Evolutionary conservation across 1,140 invertebrate species (phyloP), one percentile per base, ranked within the genome.

Genomic region (Danaus melanippus): DNA sequence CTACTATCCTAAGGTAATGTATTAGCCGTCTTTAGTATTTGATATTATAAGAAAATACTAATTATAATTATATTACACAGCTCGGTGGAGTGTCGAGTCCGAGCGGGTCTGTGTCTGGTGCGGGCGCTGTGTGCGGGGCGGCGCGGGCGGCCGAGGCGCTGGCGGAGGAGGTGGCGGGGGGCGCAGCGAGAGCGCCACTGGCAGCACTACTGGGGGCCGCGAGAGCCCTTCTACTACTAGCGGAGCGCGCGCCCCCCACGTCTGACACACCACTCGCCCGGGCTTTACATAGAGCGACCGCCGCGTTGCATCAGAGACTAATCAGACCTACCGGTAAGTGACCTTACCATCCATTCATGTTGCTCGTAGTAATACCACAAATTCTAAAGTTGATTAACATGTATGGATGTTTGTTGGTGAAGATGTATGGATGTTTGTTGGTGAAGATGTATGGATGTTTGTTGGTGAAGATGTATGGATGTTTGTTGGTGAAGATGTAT

Each of bases 1-100:
- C 55, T 95, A 94, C 74, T 94, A 96, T 69, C 94, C 94, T 0
- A 96, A 95, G 89, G 92, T 94, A 83, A 2, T 10, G 17, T 53
- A 45, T 46, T 11, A 42, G 32, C 40, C 41, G 21, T 32, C 21
- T 7, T 32, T 32, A 32, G 6, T 32, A 32, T 32, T 32, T 32
- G 21, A 32, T 32, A 32, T 8, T 32, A 8, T 7, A 32, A 8
- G 21, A 7, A 32, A 32, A 32, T 32, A 32, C 6, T 32, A 32
- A 32, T 8, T 32, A 32, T 32, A 1, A 15, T 32, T 7, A 32
- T 32, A 32, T 32, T 3, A 7, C 21, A 10, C 47, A 69, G 60
- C 43, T 67, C 56, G 56, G 64, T 42, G 54, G 62, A 11, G 48
- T 46, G 12, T 12, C 51, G 32, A 50, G 61, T 45, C 43, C 54